These are phyloP conservation scores for Ctenoplectra terminalis DNA, from an alignment of 1,140 invertebrate genomes.

Conservation along the genomic window DNA sequence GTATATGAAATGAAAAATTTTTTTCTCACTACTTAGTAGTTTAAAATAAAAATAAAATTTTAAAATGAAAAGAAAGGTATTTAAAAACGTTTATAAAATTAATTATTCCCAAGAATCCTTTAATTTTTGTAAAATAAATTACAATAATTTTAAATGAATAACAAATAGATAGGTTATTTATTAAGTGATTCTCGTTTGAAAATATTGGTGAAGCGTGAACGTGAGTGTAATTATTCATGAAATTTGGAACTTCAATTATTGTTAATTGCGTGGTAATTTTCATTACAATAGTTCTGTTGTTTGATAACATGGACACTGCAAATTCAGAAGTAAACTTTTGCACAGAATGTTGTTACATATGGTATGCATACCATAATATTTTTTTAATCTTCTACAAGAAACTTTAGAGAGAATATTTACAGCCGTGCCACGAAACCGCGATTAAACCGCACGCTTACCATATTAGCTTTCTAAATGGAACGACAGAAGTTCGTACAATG, in stretches of 20 bases:
- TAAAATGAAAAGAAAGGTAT: too few relatives aligned
- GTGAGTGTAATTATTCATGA: neutral
- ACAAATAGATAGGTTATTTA: neutral
- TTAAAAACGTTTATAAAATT: too few relatives aligned
- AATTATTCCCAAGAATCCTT: too few relatives aligned
- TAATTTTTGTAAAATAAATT: too few relatives aligned
- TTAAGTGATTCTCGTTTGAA: neutral
- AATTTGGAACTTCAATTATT: conserved; percentile 4
- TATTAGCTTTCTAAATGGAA: neutral
- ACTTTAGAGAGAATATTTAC: neutral
- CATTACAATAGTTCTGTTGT: neutral
- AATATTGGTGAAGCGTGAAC: neutral
- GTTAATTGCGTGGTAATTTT: neutral
- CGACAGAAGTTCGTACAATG: neutral
- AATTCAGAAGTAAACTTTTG: neutral
- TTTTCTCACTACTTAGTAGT: too few relatives aligned
- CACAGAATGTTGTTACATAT: neutral
- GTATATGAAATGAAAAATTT: too few relatives aligned
- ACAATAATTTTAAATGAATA: neutral
- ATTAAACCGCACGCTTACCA: neutral
- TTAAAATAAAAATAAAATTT: too few relatives aligned
- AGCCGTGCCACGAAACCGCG: neutral
- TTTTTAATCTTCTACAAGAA: neutral
- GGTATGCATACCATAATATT: too few relatives aligned
- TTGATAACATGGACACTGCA: neutral